Evolutionary conservation across 2,888 invertebrate species (phyloP).

Genomic region (Hedya salicella): DNA sequence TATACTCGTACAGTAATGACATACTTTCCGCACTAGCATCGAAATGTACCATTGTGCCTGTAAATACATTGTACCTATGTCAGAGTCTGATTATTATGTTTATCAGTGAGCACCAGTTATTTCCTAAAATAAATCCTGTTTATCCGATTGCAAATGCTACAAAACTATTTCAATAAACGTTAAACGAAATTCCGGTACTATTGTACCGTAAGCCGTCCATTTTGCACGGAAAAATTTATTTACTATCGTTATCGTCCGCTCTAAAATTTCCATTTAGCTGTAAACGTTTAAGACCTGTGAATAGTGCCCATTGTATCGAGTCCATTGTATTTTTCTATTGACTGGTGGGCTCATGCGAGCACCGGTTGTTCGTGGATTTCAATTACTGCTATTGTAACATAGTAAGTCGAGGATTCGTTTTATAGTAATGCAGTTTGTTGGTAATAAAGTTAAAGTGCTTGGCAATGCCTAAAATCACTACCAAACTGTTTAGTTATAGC

Average conservation of each 20-base stretch:
- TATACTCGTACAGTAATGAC: too few species aligned
- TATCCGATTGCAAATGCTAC: not conserved
- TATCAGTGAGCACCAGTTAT: too few species aligned
- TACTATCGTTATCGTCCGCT: conserved; percentile 64
- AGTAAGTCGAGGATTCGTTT: conserved; percentile 67
- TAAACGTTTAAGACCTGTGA: conserved; percentile 76
- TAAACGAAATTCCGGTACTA: conserved; percentile 29
- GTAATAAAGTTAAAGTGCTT: too few species aligned
- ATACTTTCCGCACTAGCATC: too few species aligned
- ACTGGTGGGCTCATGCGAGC: conserved; percentile 65
- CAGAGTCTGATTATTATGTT: too few species aligned
- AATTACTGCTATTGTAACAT: conserved; percentile 68
- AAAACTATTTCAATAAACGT: not conserved
- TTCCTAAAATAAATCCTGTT: too few species aligned
- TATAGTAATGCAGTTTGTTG: conserved; percentile 42
- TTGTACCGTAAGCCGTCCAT: conserved; percentile 41
- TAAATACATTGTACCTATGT: too few species aligned
- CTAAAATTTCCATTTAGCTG: conserved; percentile 79
- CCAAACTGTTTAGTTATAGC: too few species aligned
- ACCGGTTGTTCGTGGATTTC: conserved; percentile 61
- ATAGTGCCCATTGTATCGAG: conserved; percentile 69
- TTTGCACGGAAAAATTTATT: conserved; percentile 59
- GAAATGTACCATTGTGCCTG: too few species aligned
- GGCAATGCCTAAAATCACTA: too few species aligned
- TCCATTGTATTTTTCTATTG: conserved; percentile 81